phyloP scores from a whole-genome alignment of 2,797 vertebrate genomes.

The Harpia harpyja region DNA sequence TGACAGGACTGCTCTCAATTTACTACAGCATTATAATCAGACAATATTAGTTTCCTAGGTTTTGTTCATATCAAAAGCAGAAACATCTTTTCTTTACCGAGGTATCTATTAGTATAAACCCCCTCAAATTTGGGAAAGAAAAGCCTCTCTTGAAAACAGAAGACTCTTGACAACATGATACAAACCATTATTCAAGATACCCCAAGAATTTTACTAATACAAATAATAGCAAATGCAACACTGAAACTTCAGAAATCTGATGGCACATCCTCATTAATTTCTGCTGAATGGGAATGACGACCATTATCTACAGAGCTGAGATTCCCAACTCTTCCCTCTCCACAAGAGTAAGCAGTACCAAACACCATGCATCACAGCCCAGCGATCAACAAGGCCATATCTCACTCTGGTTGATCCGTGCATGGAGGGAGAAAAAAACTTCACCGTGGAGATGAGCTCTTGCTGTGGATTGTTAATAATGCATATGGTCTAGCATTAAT shows the following conservation, averaged over 20 bases:
- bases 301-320: no score
- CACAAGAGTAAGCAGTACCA: neutral
- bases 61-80: neutral
- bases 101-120: neutral
- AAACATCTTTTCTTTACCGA: neutral
- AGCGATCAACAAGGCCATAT: fast-evolving
- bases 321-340: neutral
- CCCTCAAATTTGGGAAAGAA: neutral
- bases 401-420: neutral
- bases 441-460: neutral
- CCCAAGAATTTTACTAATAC: neutral
- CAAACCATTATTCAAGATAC: neutral
- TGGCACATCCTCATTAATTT: neutral
- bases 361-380: neutral
- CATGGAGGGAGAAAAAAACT: neutral
- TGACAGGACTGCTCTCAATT: neutral
- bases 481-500: neutral
- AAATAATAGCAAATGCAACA: neutral
- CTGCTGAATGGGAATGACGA: neutral
- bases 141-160: neutral
- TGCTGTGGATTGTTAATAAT: neutral
- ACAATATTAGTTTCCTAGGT: neutral
- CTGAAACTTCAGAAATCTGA: neutral
- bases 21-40: neutral
- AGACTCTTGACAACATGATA: neutral